Conservation (phyloP, 2,797 vertebrate genomes). For the Danio tinwini region DNA sequence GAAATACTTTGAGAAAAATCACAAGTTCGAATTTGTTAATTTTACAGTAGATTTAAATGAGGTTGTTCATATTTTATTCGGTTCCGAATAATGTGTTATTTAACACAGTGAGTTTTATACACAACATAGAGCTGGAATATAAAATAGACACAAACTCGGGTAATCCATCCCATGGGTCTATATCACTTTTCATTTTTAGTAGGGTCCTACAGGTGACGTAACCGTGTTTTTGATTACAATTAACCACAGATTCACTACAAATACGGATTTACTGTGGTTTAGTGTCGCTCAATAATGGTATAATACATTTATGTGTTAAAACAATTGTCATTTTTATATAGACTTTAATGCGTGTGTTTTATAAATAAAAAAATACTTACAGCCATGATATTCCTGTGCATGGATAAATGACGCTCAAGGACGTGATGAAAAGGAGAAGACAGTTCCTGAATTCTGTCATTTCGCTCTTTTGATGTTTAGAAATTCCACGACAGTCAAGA, state of each 20-base stretch:
- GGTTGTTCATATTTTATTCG: background rate
- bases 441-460: constrained; percentile 49
- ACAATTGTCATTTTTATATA: no score
- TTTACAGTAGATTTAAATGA: background rate
- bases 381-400: constrained; percentile 64
- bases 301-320: no score
- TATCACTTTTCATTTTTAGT: no score
- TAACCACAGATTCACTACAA: no score
- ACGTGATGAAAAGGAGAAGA: constrained; percentile 32
- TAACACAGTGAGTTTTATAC: no score
- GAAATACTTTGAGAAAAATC: background rate
- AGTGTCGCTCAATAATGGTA: no score
- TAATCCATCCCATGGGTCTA: background rate
- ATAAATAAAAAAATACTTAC: constrained; percentile 56
- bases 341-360: no score
- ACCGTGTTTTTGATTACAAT: no score
- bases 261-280: no score
- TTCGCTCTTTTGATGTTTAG: constrained; percentile 12
- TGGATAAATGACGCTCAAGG: constrained; percentile 12
- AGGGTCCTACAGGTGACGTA: no score
- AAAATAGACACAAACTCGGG: background rate
- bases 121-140: background rate
- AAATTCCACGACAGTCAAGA: background rate
- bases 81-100: background rate
- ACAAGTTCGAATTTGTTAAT: background rate